Conservation (phyloP, 2,888 invertebrate genomes). For the Drosophila mercatorum region DNA sequence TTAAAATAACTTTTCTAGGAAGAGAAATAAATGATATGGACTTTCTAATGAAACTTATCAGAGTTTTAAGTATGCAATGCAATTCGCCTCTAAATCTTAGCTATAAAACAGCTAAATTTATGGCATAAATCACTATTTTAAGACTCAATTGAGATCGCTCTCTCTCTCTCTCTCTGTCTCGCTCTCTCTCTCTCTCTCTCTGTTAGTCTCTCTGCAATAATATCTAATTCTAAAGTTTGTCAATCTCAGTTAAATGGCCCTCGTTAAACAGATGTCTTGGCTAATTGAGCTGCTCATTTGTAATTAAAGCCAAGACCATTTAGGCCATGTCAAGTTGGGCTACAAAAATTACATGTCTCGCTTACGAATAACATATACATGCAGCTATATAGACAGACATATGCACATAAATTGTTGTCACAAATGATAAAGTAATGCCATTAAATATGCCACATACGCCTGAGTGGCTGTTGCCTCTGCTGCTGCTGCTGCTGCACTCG, state of each 20-base stretch:
- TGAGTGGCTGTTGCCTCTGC: conserved; percentile 7
- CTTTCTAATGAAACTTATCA: no score
- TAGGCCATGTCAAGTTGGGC: conserved; percentile 30
- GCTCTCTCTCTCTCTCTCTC: no score
- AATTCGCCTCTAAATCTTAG: no score
- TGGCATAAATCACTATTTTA: not conserved
- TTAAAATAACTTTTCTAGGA: no score
- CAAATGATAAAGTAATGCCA: conserved; percentile 74
- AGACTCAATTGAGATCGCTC: not conserved
- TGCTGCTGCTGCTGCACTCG: conserved; percentile 6
- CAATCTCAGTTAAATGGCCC: not conserved
- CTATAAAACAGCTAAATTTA: not conserved
- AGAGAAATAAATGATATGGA: no score
- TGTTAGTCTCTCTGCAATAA: not conserved
- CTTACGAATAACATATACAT: not conserved
- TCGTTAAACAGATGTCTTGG: conserved; percentile 6
- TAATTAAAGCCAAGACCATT: conserved; percentile 46
- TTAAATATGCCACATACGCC: conserved; percentile 67
- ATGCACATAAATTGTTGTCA: conserved; percentile 56
- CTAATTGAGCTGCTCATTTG: conserved; percentile 40
- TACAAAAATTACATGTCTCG: conserved; percentile 11
- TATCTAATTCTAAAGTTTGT: not conserved
- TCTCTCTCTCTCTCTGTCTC: not conserved
- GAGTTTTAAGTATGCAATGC: no score
- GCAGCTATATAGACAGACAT: no score